A percentile compares a stretch with the other conserved stretches of the same genome.
phyloP scores from a whole-genome alignment of 2,113 vertebrate genomes.

The Pedetes capensis region DNA sequence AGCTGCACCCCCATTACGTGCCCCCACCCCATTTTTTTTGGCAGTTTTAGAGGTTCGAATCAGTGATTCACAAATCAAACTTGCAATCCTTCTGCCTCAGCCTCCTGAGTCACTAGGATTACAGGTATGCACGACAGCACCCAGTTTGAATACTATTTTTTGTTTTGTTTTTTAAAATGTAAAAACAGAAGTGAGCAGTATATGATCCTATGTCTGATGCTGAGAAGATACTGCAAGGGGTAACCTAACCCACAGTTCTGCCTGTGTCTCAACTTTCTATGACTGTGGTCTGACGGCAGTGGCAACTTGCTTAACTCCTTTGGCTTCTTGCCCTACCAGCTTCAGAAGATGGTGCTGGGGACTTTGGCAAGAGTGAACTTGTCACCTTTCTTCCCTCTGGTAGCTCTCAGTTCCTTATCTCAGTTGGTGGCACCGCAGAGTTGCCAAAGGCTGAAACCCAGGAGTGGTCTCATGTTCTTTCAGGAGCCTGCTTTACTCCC shows the following conservation, averaged over 20 bases:
- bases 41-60: no score
- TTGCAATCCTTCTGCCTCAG: no score
- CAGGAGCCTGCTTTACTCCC: no score
- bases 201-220: not conserved
- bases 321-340: not conserved
- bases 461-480: not conserved
- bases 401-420: not conserved
- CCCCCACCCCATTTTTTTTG: no score
- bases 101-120: no score
- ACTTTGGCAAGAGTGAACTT: not conserved
- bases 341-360: not conserved
- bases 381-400: not conserved
- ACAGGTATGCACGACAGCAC: no score
- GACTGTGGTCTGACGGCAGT: not conserved
- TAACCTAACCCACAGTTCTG: not conserved
- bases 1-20: no score
- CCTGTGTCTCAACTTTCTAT: not conserved
- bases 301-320: not conserved
- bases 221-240: not conserved
- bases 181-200: not conserved
- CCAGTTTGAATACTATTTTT: no score
- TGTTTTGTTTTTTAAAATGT: not conserved
- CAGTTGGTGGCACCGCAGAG: not conserved
- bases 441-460: not conserved
- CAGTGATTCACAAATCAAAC: no score